Evolutionary conservation across 1,140 invertebrate genomes (phyloP), one percentile per base, ranked within the genome.

Genomic region (Drosophila kurseongensis): DNA sequence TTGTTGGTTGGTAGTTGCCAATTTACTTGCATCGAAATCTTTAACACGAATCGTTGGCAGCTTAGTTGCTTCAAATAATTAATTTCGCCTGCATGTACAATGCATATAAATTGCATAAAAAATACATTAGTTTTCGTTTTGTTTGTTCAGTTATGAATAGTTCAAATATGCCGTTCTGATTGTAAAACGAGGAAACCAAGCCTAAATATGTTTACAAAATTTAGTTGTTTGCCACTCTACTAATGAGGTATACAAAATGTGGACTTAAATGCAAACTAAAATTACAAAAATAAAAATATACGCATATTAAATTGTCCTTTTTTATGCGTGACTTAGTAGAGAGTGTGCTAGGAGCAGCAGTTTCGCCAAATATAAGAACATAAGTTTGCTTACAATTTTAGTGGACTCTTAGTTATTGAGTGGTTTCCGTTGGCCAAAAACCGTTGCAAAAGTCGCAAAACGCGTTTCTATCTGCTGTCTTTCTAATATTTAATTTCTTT

Each of bases 231-330:
- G 83, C 82, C 81, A 81, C 81, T 82, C 75, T 58, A 86, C 78
- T 88, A 88, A 86, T 86, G 83, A 86, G 83, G 83, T 86, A 86
- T 86, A 86, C 72, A 82, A 65, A 88, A 73, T 68, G 69, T 78
- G 83, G 65, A 66, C 78, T 85, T 69, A 81, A 80, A 67, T 60
- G 73, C 73, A 38, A 78, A 78, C 58, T 55, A 71, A 71, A 71
- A 50, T 36, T 71, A 71, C 47, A 66, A 50, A 83, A 81, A 63
- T 63, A 58, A 65, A 71, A 78, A 57, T 59, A 75, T 67, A 78
- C 42, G 40, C 14, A 71, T 42, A 55, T 42, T 66, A 56, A 7
- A 75, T 75, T 51, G 65, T 65, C 57, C 40, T 67, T 42, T 32
- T 36, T 1, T 44, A 57, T 29, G 32, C 32, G 36, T 45, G 56